Percentiles rank a stretch among this genome's conserved stretches.
phyloP scores from a whole-genome alignment of 2,113 vertebrate species.

The Gnathonemus longibarbis region DNA sequence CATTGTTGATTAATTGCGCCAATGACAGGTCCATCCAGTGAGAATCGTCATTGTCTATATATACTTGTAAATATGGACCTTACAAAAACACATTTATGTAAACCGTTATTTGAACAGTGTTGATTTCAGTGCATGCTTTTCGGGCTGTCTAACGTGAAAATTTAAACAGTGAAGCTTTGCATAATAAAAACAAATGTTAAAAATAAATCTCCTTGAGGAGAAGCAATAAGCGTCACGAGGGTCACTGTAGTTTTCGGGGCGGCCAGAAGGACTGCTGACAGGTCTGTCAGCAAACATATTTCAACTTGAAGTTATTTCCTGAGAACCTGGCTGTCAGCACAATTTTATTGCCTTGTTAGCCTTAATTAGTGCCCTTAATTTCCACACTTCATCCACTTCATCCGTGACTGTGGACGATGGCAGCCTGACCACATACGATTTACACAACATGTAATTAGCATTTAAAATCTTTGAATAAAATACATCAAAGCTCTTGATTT shows the following conservation, averaged over 20 bases:
- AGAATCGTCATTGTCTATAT: not conserved
- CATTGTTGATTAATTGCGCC: not conserved
- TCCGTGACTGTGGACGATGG: not conserved
- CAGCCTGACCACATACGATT: not conserved
- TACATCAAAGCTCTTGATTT: not conserved
- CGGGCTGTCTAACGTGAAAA: not conserved
- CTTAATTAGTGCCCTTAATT: not conserved
- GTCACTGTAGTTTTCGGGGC: not conserved
- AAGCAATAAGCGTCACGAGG: not conserved
- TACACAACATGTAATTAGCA: not conserved
- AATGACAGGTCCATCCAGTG: not conserved
- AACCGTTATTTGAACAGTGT: not conserved
- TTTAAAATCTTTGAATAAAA: not conserved
- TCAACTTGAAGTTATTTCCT: not conserved
- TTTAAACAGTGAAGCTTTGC: not conserved
- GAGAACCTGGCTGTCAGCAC: not conserved
- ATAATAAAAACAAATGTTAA: not conserved
- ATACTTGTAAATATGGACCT: constrained; percentile 32
- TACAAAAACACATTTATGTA: not conserved
- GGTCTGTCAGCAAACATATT: not conserved
- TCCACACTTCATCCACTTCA: not conserved
- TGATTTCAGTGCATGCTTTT: not conserved
- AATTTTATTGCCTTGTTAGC: not conserved
- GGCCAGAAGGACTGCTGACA: not conserved
- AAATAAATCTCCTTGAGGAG: not conserved